phyloP scores from a whole-genome alignment of 2,888 invertebrate species.

The Stictocephala bisonia region DNA sequence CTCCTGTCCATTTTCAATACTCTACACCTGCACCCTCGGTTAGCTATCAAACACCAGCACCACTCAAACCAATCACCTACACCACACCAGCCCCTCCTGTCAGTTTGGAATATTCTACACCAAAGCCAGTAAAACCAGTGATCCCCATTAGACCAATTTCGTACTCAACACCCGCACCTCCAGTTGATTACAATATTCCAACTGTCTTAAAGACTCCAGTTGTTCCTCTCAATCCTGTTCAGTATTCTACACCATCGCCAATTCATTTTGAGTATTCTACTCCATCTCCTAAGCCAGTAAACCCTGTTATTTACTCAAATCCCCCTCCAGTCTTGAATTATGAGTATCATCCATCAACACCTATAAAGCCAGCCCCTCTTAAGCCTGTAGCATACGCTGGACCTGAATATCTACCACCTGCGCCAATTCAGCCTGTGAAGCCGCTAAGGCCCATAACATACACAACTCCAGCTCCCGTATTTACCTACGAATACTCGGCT shows the following conservation, averaged over 20 bases:
- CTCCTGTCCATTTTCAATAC: conserved; percentile 17
- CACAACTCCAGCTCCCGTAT: conserved; percentile 57
- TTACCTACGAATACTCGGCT: conserved; percentile 40
- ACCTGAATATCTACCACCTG: background rate
- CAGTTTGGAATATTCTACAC: conserved; percentile 21
- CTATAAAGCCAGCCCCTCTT: conserved; percentile 41
- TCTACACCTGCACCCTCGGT: conserved; percentile 20
- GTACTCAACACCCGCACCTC: conserved; percentile 33
- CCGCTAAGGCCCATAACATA: conserved; percentile 45
- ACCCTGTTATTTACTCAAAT: conserved; percentile 10
- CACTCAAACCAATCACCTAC: conserved; percentile 6
- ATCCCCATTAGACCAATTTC: conserved; percentile 11
- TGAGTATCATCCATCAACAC: conserved; percentile 57
- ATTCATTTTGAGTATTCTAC: conserved; percentile 8
- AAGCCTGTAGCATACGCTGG: conserved; percentile 43
- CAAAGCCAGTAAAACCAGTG: conserved; percentile 20
- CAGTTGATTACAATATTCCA: conserved; percentile 36
- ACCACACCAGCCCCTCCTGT: conserved; percentile 32
- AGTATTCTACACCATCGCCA: conserved; percentile 52
- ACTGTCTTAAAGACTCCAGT: conserved; percentile 40
- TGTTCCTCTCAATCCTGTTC: conserved; percentile 31
- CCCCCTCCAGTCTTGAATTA: conserved; percentile 42
- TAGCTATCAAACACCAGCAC: conserved; percentile 7
- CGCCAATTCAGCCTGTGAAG: background rate
- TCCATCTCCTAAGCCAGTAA: conserved; percentile 30